phyloP scores from a whole-genome alignment of 2,888 invertebrate species.

The Chesias legatella region DNA sequence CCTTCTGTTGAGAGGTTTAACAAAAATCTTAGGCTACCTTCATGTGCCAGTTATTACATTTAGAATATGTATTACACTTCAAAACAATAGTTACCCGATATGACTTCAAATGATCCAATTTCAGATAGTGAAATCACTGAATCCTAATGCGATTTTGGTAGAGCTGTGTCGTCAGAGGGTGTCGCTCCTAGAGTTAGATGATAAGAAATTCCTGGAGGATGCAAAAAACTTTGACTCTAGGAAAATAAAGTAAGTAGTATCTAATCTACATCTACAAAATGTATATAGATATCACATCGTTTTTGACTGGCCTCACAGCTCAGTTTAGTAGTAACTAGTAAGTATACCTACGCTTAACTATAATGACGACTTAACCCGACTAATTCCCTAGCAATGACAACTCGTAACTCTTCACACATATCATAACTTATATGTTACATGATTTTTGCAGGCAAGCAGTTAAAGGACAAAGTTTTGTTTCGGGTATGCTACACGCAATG shows the following conservation, averaged over 20 bases:
- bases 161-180: slow-evolving; percentile 72
- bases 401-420: too few relatives aligned
- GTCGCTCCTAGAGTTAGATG: slow-evolving; percentile 66
- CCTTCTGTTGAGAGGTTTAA: too few relatives aligned
- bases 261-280: neutral
- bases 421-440: too few relatives aligned
- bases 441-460: slow-evolving; percentile 57
- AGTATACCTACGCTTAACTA: too few relatives aligned
- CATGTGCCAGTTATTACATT: too few relatives aligned
- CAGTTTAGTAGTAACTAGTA: too few relatives aligned
- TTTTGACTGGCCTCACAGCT: too few relatives aligned
- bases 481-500: slow-evolving; percentile 74
- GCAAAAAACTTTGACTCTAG: slow-evolving; percentile 66
- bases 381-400: too few relatives aligned
- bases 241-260: slow-evolving; percentile 58
- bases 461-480: slow-evolving; percentile 66
- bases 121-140: slow-evolving; percentile 60
- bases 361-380: too few relatives aligned
- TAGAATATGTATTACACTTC: too few relatives aligned
- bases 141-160: slow-evolving; percentile 69
- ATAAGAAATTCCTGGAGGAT: slow-evolving; percentile 71
- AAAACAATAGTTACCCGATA: neutral
- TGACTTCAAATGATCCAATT: slow-evolving; percentile 10
- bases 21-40: too few relatives aligned
- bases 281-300: neutral